Evolutionary conservation across 2,797 vertebrate species (phyloP), one percentile per base, ranked within the genome.

Genomic region (Intellagama lesueurii): DNA sequence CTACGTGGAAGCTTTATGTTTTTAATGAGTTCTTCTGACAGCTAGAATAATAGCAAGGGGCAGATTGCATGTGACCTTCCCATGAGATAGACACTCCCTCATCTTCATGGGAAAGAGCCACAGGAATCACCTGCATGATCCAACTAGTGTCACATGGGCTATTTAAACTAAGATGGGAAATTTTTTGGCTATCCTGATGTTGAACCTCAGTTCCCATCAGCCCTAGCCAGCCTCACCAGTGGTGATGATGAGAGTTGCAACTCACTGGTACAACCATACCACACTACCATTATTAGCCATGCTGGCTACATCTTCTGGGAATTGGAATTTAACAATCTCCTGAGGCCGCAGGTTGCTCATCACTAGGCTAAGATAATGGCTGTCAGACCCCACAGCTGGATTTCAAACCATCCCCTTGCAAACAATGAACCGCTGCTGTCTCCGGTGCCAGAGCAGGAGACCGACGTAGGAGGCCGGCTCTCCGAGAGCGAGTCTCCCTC

Each of bases 381-480:
- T 35, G 30, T 26, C 26, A 16, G 28, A 2, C 68, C 44, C n/a
- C 12, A 47, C 16, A 49, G 19, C 8, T 79, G 19, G 40, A 86
- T 69, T 49, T 79, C 19, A 72, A 81, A 35, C 26, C 66, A 72
- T 56, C 19, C 14, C 7, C 24, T n/a, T 73, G 32, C 16, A 81
- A 56, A 69, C 66, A 69, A 8, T 28, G 28, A 28, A 2, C 24
- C 40, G 40, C 40, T 40, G 5, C 77, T 86, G 11, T 86, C 85
- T 35, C 89, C 89, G 8, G 89, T 86, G 44, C 89, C 64, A 14
- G 89, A 90, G 84, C 84, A 68, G 72, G 89, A 90, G 72, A 16
- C 44, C 17, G 89, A 76, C 3, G 56, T 8, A 16, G 72, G 52
- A 35, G 81, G 22, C 3, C 73, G 28, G 66, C 11, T 30, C 6